phyloP scores from a whole-genome alignment of 2,797 vertebrate genomes.

The Pygocentrus nattereri region DNA sequence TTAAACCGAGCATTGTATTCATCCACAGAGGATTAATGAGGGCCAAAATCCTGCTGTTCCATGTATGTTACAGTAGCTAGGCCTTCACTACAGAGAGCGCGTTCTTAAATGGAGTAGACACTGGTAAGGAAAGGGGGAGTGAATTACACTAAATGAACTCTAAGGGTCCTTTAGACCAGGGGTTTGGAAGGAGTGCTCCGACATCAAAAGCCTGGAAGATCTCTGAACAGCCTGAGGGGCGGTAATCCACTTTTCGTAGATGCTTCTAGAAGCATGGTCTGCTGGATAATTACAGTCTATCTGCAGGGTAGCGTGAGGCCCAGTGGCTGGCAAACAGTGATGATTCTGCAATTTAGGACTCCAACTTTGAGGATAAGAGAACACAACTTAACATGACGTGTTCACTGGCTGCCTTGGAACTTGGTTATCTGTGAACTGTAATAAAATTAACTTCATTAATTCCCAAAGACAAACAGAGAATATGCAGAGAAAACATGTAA shows the following conservation, averaged over 20 bases:
- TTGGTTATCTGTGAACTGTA: not conserved
- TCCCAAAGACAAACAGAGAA: no score
- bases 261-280: conserved; percentile 34
- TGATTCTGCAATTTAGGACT: conserved; percentile 14
- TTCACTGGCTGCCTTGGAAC: not conserved
- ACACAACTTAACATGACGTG: not conserved
- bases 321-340: conserved; percentile 19
- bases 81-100: not conserved
- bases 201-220: conserved; percentile 31
- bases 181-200: conserved; percentile 15
- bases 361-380: not conserved
- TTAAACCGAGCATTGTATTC: not conserved
- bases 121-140: conserved; percentile 17
- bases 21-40: not conserved
- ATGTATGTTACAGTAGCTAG: not conserved
- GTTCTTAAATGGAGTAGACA: conserved; percentile 13
- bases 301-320: not conserved
- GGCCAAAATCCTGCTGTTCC: not conserved
- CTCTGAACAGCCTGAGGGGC: conserved; percentile 7
- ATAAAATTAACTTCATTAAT: no score
- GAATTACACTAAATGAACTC: conserved; percentile 39
- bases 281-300: conserved; percentile 9
- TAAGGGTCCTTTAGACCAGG: conserved; percentile 36
- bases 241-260: conserved; percentile 17
- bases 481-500: no score